Conservation (phyloP, 2,888 invertebrate species). For the Aphidoletes aphidimyza region DNA sequence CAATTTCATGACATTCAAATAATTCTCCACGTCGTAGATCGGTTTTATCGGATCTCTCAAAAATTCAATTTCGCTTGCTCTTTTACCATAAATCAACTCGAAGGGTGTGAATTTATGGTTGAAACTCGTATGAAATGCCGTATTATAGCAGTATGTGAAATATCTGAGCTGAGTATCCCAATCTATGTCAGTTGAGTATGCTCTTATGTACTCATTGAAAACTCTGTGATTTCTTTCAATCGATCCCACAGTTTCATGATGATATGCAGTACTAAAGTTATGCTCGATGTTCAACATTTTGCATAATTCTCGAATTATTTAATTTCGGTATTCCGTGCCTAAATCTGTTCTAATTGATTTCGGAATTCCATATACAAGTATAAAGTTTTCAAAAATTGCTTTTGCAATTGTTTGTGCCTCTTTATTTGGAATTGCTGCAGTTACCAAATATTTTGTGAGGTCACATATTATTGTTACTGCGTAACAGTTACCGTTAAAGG, state of each 20-base stretch:
- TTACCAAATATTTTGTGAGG: not conserved
- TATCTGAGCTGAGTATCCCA: not conserved
- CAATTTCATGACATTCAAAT: not conserved
- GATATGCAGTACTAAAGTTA: conserved; percentile 56
- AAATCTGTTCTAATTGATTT: not conserved
- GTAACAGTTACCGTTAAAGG: not conserved
- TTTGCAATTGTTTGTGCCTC: conserved; percentile 57
- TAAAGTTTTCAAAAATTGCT: conserved; percentile 57
- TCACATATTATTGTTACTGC: conserved; percentile 30
- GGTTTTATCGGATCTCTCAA: not conserved
- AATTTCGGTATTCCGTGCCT: conserved; percentile 23
- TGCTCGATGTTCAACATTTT: not conserved
- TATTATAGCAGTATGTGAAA: not conserved
- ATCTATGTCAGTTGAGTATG: not conserved
- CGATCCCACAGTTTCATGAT: conserved; percentile 55
- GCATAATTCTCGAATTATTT: not conserved
- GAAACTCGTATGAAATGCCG: not conserved
- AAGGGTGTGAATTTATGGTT: not conserved
- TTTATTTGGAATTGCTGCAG: conserved; percentile 57
- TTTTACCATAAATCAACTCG: not conserved
- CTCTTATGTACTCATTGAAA: conserved; percentile 52
- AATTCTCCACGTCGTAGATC: not conserved
- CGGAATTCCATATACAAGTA: conserved; percentile 55
- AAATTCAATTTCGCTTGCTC: not conserved
- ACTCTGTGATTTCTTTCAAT: conserved; percentile 56